Evolutionary conservation across 2,113 vertebrate species (phyloP).

Genomic region (Toxotes chatareus): DNA sequence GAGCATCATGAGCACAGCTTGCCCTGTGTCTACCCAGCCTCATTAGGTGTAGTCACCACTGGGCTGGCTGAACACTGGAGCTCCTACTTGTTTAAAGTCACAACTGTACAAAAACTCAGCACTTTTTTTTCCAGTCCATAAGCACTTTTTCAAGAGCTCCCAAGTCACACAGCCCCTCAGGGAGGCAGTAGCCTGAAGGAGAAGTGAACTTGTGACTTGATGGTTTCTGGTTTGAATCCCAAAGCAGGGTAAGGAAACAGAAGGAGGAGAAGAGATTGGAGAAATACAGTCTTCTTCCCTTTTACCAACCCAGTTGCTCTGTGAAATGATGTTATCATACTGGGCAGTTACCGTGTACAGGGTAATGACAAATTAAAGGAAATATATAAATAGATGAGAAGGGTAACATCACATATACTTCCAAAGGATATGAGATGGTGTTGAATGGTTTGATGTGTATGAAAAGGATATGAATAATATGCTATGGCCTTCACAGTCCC

Average conservation of each 20-base stretch:
- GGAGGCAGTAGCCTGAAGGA: constrained; percentile 36
- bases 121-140: constrained; percentile 53
- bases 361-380: not conserved
- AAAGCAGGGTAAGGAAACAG: not conserved
- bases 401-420: not conserved
- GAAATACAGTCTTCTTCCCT: not conserved
- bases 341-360: not conserved
- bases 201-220: constrained; percentile 22
- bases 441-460: too few relatives aligned
- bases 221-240: constrained; percentile 37
- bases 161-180: constrained; percentile 30
- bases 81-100: constrained; percentile 62
- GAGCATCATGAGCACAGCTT: constrained; percentile 71
- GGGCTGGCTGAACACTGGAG: constrained; percentile 45
- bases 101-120: constrained; percentile 51
- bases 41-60: constrained; percentile 65
- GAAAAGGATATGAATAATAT: not conserved
- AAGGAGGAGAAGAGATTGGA: not conserved
- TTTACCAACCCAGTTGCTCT: not conserved
- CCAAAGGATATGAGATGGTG: too few relatives aligned
- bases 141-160: constrained; percentile 58
- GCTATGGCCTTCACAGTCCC: constrained; percentile 1
- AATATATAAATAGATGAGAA: not conserved
- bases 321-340: not conserved
- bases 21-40: constrained; percentile 57